Evolutionary conservation across 1,140 invertebrate species (phyloP).

Genomic region (Hyposmocoma kahamanoa): DNA sequence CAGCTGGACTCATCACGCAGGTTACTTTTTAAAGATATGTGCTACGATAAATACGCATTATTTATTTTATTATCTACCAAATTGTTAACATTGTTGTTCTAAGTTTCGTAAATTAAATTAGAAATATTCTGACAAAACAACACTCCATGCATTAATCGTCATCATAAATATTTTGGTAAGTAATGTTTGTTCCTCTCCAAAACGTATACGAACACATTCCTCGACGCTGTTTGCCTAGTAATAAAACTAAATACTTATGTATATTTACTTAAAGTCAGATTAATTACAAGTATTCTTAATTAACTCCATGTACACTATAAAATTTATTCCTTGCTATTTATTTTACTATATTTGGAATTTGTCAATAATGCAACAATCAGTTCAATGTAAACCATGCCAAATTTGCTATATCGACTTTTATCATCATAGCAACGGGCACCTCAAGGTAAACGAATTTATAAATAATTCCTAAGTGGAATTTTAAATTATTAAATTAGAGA

Average conservation of each 20-base stretch:
- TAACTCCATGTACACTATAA: background rate
- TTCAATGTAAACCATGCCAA: too few species aligned
- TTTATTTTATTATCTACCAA: too few species aligned
- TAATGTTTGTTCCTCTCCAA: slow-evolving; percentile 48
- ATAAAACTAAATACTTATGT: slow-evolving; percentile 14
- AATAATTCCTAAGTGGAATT: slow-evolving; percentile 44
- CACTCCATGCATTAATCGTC: too few species aligned
- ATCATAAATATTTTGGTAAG: slow-evolving; percentile 69
- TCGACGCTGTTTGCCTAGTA: slow-evolving; percentile 33
- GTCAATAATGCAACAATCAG: background rate
- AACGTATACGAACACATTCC: slow-evolving; percentile 39
- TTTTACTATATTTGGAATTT: slow-evolving; percentile 6
- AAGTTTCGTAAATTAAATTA: too few species aligned
- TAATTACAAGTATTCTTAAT: background rate
- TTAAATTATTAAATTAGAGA: slow-evolving; percentile 45
- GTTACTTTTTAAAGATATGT: too few species aligned
- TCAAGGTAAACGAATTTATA: slow-evolving; percentile 52
- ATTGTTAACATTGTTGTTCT: too few species aligned
- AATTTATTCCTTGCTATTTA: background rate
- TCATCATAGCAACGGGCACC: slow-evolving; percentile 47
- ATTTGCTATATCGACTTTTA: background rate
- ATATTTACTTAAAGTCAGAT: background rate
- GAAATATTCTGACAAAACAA: too few species aligned
- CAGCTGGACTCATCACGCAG: too few species aligned
- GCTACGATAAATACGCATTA: too few species aligned